phyloP scores from a whole-genome alignment of 2,888 invertebrate species.

The Scaptomyza caliginosa region DNA sequence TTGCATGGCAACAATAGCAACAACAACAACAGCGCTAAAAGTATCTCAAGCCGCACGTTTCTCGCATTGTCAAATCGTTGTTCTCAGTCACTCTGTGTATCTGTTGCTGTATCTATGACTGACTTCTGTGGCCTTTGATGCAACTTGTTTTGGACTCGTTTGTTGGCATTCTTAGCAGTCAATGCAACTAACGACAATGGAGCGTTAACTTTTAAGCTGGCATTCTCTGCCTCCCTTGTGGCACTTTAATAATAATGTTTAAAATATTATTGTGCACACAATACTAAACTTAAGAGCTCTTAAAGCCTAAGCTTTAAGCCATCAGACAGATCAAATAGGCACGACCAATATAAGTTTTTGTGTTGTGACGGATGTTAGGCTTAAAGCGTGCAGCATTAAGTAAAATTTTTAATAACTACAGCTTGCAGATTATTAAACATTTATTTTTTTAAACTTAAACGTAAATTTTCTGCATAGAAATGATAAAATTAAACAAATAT shows the following conservation, averaged over 20 bases:
- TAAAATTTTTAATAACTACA: too few relatives aligned
- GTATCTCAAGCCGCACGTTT: conserved; percentile 32
- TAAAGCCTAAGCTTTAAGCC: conserved; percentile 2
- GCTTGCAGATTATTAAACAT: too few relatives aligned
- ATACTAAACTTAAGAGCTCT: conserved; percentile 1
- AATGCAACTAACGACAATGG: conserved; percentile 37
- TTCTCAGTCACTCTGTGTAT: conserved; percentile 15
- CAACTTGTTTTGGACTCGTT: conserved; percentile 67
- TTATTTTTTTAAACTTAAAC: too few relatives aligned
- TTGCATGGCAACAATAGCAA: conserved; percentile 30
- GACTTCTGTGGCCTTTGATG: conserved; percentile 70
- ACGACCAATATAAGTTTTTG: conserved; percentile 4
- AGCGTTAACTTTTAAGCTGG: conserved; percentile 33
- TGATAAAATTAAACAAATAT: too few relatives aligned
- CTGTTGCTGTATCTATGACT: conserved; percentile 30
- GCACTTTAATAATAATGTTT: conserved; percentile 9
- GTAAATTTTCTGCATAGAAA: too few relatives aligned
- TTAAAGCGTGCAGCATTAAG: not conserved
- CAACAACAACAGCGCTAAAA: conserved; percentile 1
- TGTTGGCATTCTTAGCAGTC: conserved; percentile 62
- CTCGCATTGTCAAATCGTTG: conserved; percentile 57
- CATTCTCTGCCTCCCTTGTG: conserved; percentile 27
- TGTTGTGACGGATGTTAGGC: not conserved
- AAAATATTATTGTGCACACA: conserved; percentile 20
- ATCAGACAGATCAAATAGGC: conserved; percentile 1